A percentile compares a stretch with the other conserved stretches of the same genome.
phyloP scores from a whole-genome alignment of 2,888 invertebrate species.

The Syrista parreyssii region DNA sequence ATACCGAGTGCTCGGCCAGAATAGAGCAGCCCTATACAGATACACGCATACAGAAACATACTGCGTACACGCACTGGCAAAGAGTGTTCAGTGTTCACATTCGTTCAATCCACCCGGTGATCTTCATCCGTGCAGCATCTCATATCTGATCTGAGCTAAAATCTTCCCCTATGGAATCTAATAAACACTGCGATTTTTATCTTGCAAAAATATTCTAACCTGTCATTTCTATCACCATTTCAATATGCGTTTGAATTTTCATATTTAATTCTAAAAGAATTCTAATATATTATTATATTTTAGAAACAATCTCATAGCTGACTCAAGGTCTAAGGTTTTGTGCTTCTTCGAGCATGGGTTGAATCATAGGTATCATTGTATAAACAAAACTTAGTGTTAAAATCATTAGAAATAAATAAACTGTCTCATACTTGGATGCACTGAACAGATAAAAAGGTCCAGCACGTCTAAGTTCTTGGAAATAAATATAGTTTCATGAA shows the following conservation, averaged over 20 bases:
- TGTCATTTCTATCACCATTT: not conserved
- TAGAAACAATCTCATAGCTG: not conserved
- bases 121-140: not conserved
- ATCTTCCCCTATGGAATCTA: not conserved
- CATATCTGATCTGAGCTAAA: not conserved
- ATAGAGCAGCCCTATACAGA: constrained; percentile 35
- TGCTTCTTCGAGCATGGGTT: not conserved
- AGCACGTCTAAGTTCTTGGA: no score
- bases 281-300: not conserved
- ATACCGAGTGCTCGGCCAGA: constrained; percentile 47
- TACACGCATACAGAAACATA: not conserved
- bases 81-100: not conserved
- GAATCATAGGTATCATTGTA: not conserved
- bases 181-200: not conserved
- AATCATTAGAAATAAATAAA: no score
- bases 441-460: no score
- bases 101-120: not conserved
- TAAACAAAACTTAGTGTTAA: not conserved
- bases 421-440: no score
- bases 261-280: not conserved
- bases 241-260: not conserved
- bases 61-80: not conserved
- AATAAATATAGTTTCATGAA: no score
- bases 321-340: not conserved
- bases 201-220: not conserved